A percentile compares a stretch with the other conserved stretches of the same genome.
These are phyloP conservation scores for Luehdorfia chinensis DNA, from an alignment of 1,140 invertebrate genomes.

Conservation along the genomic window DNA sequence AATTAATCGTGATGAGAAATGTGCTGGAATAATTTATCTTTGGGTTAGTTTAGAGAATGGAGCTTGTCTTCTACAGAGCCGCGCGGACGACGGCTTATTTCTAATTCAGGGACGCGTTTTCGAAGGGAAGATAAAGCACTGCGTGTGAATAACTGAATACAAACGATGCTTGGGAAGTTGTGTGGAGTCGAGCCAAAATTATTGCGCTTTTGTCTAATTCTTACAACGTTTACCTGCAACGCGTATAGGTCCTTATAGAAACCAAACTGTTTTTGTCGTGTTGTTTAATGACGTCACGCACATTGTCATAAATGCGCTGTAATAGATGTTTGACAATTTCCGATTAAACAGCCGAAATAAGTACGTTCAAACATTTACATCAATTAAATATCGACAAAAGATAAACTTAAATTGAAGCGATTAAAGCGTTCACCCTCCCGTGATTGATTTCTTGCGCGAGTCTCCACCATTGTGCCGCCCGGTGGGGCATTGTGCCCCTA, in stretches of 20 bases:
- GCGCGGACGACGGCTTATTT: constrained; percentile 60
- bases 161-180: constrained; percentile 50
- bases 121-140: constrained; percentile 56
- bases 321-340: no score
- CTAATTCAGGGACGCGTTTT: constrained; percentile 64
- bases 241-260: background rate
- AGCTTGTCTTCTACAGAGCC: constrained; percentile 51
- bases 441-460: constrained; percentile 63
- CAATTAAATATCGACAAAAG: constrained; percentile 41
- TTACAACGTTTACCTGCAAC: constrained; percentile 38
- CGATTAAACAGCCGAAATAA: no score
- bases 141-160: constrained; percentile 64
- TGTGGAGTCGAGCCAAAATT: constrained; percentile 28
- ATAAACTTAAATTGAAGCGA: constrained; percentile 69
- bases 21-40: constrained; percentile 70
- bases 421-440: constrained; percentile 48
- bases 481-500: constrained; percentile 55
- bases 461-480: constrained; percentile 30
- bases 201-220: constrained; percentile 31
- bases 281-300: no score
- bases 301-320: no score
- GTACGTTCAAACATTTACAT: no score
- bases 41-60: constrained; percentile 61
- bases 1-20: constrained; percentile 71
- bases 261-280: no score